These are phyloP conservation scores for Rattus rattus DNA, from an alignment of 2,113 vertebrate species.

Conservation along the genomic window DNA sequence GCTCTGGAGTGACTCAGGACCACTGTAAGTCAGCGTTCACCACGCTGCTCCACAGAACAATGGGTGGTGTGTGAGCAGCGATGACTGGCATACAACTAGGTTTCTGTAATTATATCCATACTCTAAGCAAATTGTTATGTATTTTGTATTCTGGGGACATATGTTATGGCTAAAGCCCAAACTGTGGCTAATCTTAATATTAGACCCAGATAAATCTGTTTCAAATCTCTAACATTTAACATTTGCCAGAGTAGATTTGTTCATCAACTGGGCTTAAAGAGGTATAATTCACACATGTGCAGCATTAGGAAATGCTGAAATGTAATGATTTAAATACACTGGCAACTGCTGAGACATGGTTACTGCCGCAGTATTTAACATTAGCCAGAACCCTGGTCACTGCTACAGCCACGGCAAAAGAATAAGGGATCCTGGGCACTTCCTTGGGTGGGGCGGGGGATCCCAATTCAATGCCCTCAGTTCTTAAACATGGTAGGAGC, in stretches of 20 bases:
- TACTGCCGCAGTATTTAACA: conserved; percentile 53
- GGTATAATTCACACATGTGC: conserved; percentile 80
- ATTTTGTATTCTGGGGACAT: conserved; percentile 79
- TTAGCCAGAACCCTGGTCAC: conserved; percentile 74
- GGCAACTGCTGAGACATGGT: conserved; percentile 59
- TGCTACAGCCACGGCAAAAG: conserved; percentile 51
- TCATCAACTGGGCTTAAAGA: conserved; percentile 78
- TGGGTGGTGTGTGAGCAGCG: background rate
- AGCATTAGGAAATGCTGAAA: conserved; percentile 77
- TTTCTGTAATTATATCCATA: conserved; percentile 69
- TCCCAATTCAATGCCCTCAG: background rate
- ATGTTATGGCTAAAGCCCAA: conserved; percentile 80
- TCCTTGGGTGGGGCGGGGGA: background rate
- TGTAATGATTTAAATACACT: conserved; percentile 76
- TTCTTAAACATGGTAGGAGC: background rate
- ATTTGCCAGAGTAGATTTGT: conserved; percentile 79
- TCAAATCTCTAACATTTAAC: conserved; percentile 77
- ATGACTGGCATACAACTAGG: background rate
- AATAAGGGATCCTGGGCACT: conserved; percentile 41
- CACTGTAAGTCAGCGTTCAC: background rate
- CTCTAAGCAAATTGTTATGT: conserved; percentile 71
- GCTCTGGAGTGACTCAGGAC: background rate
- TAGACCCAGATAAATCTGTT: conserved; percentile 82
- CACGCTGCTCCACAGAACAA: background rate
- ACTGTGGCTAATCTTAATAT: conserved; percentile 83